Conservation (phyloP, 2,113 vertebrate species). For the Ochotona princeps region DNA sequence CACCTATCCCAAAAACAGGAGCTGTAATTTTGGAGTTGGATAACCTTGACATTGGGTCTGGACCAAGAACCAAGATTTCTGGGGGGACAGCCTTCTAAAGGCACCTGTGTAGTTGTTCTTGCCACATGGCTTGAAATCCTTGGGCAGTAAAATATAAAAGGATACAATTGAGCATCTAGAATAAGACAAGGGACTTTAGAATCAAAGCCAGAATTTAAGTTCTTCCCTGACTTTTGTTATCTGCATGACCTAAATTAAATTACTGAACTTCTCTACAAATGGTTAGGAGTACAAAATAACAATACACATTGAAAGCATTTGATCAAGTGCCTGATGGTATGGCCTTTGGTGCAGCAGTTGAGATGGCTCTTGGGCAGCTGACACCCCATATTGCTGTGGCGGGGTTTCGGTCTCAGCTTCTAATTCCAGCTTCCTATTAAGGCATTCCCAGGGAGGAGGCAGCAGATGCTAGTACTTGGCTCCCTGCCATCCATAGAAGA, state of each 20-base stretch:
- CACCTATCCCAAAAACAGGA: background rate
- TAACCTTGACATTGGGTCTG: background rate
- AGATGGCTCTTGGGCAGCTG: too few relatives aligned
- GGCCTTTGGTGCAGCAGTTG: too few relatives aligned
- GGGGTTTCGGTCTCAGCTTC: too few relatives aligned
- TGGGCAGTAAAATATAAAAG: constrained; percentile 28
- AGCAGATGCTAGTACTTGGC: too few relatives aligned
- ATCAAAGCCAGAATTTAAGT: constrained; percentile 43
- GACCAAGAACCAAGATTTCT: background rate
- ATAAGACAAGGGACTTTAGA: background rate
- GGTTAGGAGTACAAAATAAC: background rate
- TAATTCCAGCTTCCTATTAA: too few relatives aligned
- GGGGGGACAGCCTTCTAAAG: background rate
- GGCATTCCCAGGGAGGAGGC: too few relatives aligned
- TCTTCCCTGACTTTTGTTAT: constrained; percentile 1
- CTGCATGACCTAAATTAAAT: background rate
- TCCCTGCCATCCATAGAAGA: too few relatives aligned
- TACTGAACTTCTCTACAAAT: constrained; percentile 7
- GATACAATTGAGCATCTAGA: background rate
- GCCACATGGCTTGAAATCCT: background rate
- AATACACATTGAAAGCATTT: constrained; percentile 12
- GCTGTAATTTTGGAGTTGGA: background rate
- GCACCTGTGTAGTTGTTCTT: background rate
- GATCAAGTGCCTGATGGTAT: background rate
- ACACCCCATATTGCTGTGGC: too few relatives aligned